phyloP scores from a whole-genome alignment of 2,888 invertebrate species.

The Pharmacophagus antenor region DNA sequence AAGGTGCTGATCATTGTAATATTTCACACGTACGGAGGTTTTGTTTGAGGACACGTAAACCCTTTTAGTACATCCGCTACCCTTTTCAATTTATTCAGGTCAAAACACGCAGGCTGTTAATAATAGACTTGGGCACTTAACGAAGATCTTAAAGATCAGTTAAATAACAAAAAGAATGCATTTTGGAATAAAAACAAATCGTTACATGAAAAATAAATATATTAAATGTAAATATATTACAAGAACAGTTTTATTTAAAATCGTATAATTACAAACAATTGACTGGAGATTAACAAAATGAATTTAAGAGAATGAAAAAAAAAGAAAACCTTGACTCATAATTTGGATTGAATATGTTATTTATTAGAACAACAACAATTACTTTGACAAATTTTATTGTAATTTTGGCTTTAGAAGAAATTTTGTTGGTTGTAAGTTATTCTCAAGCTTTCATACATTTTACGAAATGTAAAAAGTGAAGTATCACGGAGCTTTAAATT shows the following conservation, averaged over 20 bases:
- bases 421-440: not conserved
- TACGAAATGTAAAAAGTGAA: no score
- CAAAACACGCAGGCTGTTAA: not conserved
- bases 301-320: no score
- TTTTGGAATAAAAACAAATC: not conserved
- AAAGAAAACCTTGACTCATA: no score
- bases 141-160: not conserved
- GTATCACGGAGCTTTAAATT: not conserved
- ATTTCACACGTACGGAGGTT: constrained; percentile 19
- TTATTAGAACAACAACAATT: no score
- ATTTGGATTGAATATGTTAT: no score
- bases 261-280: no score
- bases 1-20: constrained; percentile 13
- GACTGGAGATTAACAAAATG: no score
- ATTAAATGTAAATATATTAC: no score
- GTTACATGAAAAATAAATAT: not conserved
- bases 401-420: no score
- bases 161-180: not conserved
- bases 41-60: constrained; percentile 20
- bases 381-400: no score
- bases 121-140: not conserved
- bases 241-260: no score
- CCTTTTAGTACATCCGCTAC: constrained; percentile 17
- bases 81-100: constrained; percentile 17
- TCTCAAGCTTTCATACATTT: no score